A percentile compares a stretch with the other conserved stretches of the same genome.
Conservation (phyloP, 2,888 invertebrate genomes). For the Euclidia mi region DNA sequence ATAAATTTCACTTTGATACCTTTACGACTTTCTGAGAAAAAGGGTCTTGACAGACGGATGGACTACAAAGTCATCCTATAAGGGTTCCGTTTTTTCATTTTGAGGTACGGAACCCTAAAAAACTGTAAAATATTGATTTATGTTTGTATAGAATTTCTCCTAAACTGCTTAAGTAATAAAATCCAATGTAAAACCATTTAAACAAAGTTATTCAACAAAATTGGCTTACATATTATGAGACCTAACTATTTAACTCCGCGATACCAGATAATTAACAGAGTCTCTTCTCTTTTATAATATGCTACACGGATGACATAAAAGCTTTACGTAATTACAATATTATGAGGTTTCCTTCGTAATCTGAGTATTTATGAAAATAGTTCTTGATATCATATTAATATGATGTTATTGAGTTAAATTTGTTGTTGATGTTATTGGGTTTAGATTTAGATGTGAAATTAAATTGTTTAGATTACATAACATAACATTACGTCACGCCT, state of each 20-base stretch:
- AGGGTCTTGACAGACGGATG: too few species aligned
- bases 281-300: conserved; percentile 14
- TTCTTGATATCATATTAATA: conserved; percentile 13
- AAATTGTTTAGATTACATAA: too few species aligned
- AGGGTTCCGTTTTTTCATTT: too few species aligned
- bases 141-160: background rate
- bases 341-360: conserved; percentile 25
- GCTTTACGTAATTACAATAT: conserved; percentile 26
- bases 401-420: conserved; percentile 13
- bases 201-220: conserved; percentile 16
- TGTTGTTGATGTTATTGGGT: conserved; percentile 10
- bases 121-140: too few species aligned
- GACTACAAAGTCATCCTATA: too few species aligned
- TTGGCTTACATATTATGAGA: conserved; percentile 4
- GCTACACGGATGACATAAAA: conserved; percentile 16
- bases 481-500: too few species aligned
- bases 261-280: conserved; percentile 43
- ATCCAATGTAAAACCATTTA: conserved; percentile 11
- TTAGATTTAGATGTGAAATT: conserved; percentile 1
- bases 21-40: too few species aligned
- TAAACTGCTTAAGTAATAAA: conserved; percentile 4
- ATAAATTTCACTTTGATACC: too few species aligned
- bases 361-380: conserved; percentile 25
- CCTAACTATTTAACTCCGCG: conserved; percentile 25
- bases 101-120: too few species aligned